phyloP scores from a whole-genome alignment of 2,888 invertebrate species.

The Agrotis puta region DNA sequence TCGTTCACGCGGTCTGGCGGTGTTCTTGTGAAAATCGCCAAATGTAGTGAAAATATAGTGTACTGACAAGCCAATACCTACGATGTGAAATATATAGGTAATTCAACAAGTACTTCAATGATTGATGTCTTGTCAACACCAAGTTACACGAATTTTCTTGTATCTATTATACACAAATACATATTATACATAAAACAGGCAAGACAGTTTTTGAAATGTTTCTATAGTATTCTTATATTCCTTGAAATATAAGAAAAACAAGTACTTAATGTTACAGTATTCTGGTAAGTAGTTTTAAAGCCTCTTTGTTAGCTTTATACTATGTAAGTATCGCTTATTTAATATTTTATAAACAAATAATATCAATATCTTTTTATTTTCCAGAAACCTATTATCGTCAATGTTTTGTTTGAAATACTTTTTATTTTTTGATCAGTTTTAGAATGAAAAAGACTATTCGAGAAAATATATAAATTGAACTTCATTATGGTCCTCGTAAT shows the following conservation, averaged over 20 bases:
- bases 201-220: not conserved
- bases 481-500: constrained; percentile 6
- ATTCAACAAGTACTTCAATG: too few species aligned
- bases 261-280: not conserved
- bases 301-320: constrained; percentile 16
- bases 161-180: too few species aligned
- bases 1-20: too few species aligned
- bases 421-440: not conserved
- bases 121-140: too few species aligned
- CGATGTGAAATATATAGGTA: too few species aligned
- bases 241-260: constrained; percentile 12
- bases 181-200: too few species aligned
- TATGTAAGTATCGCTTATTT: constrained; percentile 6
- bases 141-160: too few species aligned
- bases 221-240: constrained; percentile 1
- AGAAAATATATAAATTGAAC: constrained; percentile 2
- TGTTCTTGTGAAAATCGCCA: too few species aligned
- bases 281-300: constrained; percentile 17
- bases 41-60: too few species aligned
- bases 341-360: not conserved
- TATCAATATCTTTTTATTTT: constrained; percentile 14
- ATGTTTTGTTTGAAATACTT: not conserved
- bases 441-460: not conserved
- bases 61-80: too few species aligned
- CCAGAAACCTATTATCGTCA: not conserved